Evolutionary conservation across 2,797 vertebrate species (phyloP).

Genomic region (Melopsittacus undulatus): DNA sequence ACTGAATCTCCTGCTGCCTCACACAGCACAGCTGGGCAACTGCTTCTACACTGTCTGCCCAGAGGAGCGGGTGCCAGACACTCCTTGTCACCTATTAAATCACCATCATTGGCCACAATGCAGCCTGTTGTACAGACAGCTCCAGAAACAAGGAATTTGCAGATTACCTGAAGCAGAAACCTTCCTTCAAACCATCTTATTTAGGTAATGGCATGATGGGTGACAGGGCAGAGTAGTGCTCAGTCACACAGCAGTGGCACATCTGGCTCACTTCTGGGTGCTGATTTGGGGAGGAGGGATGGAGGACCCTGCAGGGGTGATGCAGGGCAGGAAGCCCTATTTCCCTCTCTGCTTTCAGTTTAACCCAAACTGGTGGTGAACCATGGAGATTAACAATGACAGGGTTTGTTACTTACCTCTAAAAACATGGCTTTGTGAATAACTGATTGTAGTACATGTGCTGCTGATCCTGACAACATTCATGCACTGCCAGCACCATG

Average conservation of each 20-base stretch:
- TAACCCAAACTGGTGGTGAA: background rate
- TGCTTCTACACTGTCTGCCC: background rate
- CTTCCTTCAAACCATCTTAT: background rate
- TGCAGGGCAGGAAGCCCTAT: background rate
- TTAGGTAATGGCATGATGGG: too few relatives aligned
- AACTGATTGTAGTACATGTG: fast-evolving
- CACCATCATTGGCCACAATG: background rate
- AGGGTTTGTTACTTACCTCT: background rate
- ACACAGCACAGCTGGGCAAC: fast-evolving
- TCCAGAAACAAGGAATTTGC: background rate
- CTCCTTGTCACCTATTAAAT: background rate
- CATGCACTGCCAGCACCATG: fast-evolving
- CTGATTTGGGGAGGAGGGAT: background rate
- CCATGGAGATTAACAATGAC: background rate
- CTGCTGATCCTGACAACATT: background rate
- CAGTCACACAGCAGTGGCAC: background rate
- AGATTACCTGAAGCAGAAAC: background rate
- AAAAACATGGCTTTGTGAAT: background rate
- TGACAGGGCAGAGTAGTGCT: background rate
- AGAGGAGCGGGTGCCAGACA: background rate
- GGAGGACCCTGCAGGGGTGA: background rate
- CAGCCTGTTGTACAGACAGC: background rate
- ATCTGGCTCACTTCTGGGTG: background rate
- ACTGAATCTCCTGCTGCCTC: background rate
- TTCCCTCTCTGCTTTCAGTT: background rate